Percentiles rank a stretch among this genome's conserved stretches.
These are phyloP conservation scores for Pachypsylla venusta DNA, from an alignment of 1,140 invertebrate genomes.

Conservation along the genomic window DNA sequence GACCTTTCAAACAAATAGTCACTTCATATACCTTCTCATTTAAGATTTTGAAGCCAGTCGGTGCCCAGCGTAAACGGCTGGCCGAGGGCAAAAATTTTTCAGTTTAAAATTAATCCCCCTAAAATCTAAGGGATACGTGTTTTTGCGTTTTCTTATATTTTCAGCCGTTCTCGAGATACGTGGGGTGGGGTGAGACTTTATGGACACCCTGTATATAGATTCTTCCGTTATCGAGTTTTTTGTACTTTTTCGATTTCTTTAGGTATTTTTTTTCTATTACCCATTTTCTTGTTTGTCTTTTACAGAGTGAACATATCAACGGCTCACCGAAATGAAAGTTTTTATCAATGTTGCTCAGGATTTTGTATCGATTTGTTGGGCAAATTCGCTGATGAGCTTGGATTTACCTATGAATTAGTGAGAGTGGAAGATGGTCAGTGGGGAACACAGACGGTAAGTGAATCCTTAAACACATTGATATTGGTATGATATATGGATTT, in stretches of 20 bases:
- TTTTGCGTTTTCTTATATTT: no score
- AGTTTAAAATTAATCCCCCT: no score
- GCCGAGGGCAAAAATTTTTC: no score
- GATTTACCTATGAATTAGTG: conserved; percentile 88
- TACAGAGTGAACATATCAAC: conserved; percentile 56
- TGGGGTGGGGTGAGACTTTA: no score
- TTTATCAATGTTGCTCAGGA: conserved; percentile 89
- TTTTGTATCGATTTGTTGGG: conserved; percentile 93
- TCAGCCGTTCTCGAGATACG: no score
- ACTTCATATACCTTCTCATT: no score
- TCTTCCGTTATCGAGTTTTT: not conserved
- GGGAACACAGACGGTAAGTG: conserved; percentile 60
- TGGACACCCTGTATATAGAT: not conserved
- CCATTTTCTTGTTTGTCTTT: conserved; percentile 19
- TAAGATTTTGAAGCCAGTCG: no score
- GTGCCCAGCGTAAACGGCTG: no score
- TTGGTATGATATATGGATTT: no score
- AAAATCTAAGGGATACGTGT: no score
- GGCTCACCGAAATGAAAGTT: conserved; percentile 63
- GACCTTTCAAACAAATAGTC: no score
- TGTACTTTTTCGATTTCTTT: not conserved
- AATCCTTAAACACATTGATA: no score
- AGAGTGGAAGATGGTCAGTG: conserved; percentile 89
- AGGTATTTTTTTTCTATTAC: not conserved
- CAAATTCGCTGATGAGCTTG: conserved; percentile 79